phyloP scores from a whole-genome alignment of 2,888 invertebrate genomes.

The Cordilura impudica region DNA sequence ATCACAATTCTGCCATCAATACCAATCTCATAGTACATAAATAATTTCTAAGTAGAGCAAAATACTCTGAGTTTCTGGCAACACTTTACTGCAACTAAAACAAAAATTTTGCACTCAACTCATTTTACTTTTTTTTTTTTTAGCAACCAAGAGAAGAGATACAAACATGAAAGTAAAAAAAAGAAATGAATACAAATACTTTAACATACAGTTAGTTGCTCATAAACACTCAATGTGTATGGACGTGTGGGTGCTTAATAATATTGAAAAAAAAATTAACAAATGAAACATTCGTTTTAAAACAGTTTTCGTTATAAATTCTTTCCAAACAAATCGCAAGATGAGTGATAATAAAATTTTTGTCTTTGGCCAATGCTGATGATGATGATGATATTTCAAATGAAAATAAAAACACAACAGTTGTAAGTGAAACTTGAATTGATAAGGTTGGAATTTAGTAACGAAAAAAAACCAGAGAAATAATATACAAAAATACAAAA shows the following conservation, averaged over 20 bases:
- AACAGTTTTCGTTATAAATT: not conserved
- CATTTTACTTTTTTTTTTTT: not conserved
- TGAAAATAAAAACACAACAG: not conserved
- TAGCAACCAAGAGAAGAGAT: not conserved
- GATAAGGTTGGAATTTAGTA: conserved; percentile 5
- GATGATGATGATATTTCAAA: not conserved
- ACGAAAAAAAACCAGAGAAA: not conserved
- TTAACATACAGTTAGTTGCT: conserved; percentile 38
- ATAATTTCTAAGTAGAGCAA: too few species aligned
- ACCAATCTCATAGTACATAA: too few species aligned
- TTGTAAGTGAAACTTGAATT: not conserved
- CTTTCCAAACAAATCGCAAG: not conserved
- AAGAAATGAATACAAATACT: conserved; percentile 48
- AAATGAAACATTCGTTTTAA: not conserved
- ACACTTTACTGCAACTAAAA: not conserved
- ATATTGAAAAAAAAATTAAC: not conserved
- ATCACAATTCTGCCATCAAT: too few species aligned
- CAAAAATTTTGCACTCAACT: conserved; percentile 17
- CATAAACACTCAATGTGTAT: conserved; percentile 21
- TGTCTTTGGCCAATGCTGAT: not conserved
- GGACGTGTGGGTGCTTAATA: conserved; percentile 24
- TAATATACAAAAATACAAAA: not conserved
- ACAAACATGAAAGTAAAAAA: conserved; percentile 39
- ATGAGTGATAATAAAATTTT: not conserved
- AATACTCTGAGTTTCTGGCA: not conserved